Percentiles rank a stretch among this genome's conserved stretches.
Evolutionary conservation across 2,113 vertebrate species (phyloP).

Genomic region (Dicentrarchus labrax): DNA sequence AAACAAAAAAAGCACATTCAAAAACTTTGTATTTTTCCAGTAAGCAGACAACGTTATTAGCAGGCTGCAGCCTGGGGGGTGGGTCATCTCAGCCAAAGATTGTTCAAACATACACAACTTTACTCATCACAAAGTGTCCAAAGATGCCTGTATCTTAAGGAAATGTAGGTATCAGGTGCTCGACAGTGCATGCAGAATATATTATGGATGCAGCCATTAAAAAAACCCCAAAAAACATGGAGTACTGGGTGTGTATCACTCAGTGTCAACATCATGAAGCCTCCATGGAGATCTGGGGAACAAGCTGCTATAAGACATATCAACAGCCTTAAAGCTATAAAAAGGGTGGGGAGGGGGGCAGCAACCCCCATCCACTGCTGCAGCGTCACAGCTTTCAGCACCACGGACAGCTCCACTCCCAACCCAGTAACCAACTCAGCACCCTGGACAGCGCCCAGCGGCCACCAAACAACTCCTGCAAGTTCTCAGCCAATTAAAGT

Average conservation of each 20-base stretch:
- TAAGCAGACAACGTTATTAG: background rate
- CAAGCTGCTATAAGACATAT: background rate
- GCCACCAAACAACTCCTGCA: background rate
- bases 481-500: background rate
- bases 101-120: background rate
- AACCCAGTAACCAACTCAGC: background rate
- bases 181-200: background rate
- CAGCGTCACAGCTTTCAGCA: constrained; percentile 4
- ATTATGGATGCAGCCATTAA: background rate
- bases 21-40: background rate
- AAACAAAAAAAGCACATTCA: background rate
- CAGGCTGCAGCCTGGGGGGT: background rate
- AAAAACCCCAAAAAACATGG: background rate
- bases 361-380: background rate
- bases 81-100: background rate
- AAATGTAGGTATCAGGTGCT: too few species aligned
- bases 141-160: background rate
- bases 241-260: background rate
- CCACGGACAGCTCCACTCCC: constrained; percentile 30
- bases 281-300: background rate
- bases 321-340: background rate
- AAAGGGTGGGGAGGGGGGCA: too few species aligned
- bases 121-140: background rate
- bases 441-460: background rate
- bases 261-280: background rate